A percentile compares a stretch with the other conserved stretches of the same genome.
Conservation (phyloP, 2,797 vertebrate genomes). For the Botia kubotai region DNA sequence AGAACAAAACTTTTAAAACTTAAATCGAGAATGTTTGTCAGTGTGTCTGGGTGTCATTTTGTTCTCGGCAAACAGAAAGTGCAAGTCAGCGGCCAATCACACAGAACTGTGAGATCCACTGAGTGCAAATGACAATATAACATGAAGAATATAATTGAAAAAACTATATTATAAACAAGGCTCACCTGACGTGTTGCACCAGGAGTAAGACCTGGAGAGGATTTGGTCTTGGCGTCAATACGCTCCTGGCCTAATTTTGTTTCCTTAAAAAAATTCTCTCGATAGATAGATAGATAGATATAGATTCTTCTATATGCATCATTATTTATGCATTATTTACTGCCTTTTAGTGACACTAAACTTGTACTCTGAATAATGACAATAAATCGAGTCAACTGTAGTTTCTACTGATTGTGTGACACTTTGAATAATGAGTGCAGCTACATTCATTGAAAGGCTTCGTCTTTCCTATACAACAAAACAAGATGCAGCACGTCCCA, state of each 20-base stretch:
- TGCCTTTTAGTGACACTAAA: no score
- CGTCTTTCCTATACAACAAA: not conserved
- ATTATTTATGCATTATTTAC: not conserved
- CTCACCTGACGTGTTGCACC: constrained; percentile 11
- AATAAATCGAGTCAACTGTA: not conserved
- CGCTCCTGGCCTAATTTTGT: constrained; percentile 9
- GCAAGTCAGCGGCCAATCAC: constrained; percentile 20
- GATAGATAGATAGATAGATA: not conserved
- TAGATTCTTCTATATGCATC: not conserved
- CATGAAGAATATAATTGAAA: constrained; percentile 13
- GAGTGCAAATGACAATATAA: constrained; percentile 23
- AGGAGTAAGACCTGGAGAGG: not conserved
- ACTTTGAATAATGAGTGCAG: not conserved
- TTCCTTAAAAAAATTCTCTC: not conserved
- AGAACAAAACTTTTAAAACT: constrained; percentile 17
- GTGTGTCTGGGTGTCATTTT: not conserved
- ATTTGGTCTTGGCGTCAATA: constrained; percentile 26
- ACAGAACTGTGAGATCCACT: constrained; percentile 32
- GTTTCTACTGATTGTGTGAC: not conserved
- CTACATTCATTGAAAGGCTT: not conserved
- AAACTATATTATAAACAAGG: constrained; percentile 30
- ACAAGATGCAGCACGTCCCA: not conserved
- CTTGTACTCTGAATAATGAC: no score
- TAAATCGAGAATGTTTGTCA: not conserved
- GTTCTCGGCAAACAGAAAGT: not conserved